Evolutionary conservation across 2,888 invertebrate species (phyloP).

Genomic region (Patella ulyssiponensis): DNA sequence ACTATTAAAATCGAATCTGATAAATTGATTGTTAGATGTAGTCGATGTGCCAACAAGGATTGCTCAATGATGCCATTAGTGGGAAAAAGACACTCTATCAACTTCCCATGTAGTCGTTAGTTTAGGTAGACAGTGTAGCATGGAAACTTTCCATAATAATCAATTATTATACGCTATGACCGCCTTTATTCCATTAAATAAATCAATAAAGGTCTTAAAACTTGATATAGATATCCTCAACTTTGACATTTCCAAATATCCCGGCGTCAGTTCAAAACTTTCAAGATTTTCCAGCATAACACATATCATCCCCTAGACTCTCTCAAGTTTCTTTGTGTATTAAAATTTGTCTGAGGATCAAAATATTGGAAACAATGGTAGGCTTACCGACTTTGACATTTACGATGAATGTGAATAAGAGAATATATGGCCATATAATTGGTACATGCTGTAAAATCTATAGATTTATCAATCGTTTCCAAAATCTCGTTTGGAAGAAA

Average conservation of each 20-base stretch:
- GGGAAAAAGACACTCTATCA: constrained; percentile 6
- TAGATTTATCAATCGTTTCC: too few relatives aligned
- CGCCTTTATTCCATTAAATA: constrained; percentile 8
- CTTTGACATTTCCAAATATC: not conserved
- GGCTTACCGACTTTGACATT: too few relatives aligned
- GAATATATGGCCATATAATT: too few relatives aligned
- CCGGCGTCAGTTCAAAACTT: too few relatives aligned
- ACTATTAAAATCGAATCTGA: constrained; percentile 1
- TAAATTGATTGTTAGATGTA: not conserved
- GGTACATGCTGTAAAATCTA: too few relatives aligned
- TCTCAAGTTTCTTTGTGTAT: too few relatives aligned
- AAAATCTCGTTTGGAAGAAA: too few relatives aligned
- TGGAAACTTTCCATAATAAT: constrained; percentile 3
- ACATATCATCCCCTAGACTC: too few relatives aligned
- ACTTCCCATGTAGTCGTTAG: not conserved
- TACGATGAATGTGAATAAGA: too few relatives aligned
- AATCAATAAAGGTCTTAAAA: constrained; percentile 4
- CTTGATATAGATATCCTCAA: constrained; percentile 3
- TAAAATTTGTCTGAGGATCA: too few relatives aligned
- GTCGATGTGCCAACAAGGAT: not conserved
- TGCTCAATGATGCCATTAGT: constrained; percentile 10
- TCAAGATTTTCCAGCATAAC: too few relatives aligned
- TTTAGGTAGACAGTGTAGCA: not conserved
- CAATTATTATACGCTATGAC: constrained; percentile 5
- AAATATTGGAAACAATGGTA: too few relatives aligned